Percentiles rank a stretch among this genome's conserved stretches.
These are phyloP conservation scores for Gopherus flavomarginatus DNA, from an alignment of 2,113 vertebrate genomes.

Conservation along the genomic window DNA sequence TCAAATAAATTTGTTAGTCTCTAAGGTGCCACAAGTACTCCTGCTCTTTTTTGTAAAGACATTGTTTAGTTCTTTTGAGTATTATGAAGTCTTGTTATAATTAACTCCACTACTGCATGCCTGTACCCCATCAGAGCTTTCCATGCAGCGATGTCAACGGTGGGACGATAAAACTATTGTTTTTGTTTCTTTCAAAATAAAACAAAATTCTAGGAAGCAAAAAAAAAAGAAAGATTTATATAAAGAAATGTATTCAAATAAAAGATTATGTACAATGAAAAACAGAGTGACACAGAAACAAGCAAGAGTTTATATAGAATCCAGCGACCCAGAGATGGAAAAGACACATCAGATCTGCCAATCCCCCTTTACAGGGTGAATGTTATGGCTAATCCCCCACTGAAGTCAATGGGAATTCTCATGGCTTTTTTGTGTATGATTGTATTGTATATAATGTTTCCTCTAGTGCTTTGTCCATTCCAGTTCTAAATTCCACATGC, in stretches of 20 bases:
- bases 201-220: background rate
- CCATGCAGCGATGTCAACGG: background rate
- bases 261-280: background rate
- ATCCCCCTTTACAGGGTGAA: background rate
- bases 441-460: background rate
- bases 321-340: background rate
- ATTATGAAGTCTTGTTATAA: conserved; percentile 5
- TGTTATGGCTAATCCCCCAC: background rate
- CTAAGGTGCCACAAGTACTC: too few relatives aligned
- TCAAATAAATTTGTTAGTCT: too few relatives aligned
- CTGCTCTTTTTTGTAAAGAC: background rate
- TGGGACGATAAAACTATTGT: fast-evolving
- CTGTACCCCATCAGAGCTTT: background rate
- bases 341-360: background rate
- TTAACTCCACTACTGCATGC: background rate
- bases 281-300: background rate
- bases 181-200: background rate
- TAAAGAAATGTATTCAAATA: background rate
- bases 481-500: background rate
- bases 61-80: background rate
- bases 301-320: background rate
- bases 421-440: background rate
- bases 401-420: background rate
- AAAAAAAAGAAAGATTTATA: background rate
- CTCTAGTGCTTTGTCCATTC: background rate